Evolutionary conservation across 2,888 invertebrate genomes (phyloP), one percentile per base, ranked within the genome.

Genomic region (Gortyna flavago): DNA sequence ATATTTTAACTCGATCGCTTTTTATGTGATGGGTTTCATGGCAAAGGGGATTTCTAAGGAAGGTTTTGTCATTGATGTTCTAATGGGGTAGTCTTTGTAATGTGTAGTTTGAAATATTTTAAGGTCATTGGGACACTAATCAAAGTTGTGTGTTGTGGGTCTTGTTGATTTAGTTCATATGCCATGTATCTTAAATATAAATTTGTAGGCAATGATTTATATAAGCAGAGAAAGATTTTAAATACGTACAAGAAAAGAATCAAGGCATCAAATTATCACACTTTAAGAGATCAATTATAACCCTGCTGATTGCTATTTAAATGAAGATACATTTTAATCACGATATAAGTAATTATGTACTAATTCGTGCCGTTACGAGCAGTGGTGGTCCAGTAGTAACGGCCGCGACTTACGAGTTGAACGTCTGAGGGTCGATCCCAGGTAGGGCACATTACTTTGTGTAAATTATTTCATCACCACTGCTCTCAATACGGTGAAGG

Each of bases 1-100:
- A 79, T 74, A 79, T 75, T 77, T 77, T 76, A 74, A 77, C 71
- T 75, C 64, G 41, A 75, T 79, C 41, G 57, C 62, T 78, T 70
- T 67, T 59, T 32, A 70, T 67, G 25, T 75, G 69, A 48, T n/a
- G 32, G 66, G 74, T 78, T 61, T 51, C 54, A 65, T 62, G 41
- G n/a, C 59, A 1, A 51, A n/a, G 51, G 6, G 32, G 48, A 41
- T 72, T 64, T 62, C 57, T 57, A 1, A 25, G 11, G 6, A 69
- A 21, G 1, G n/a, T 16, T 57, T 32, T 35, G 5, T 11, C 41
- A 13, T 59, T 41, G 18, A 61, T 51, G 21, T 44, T 67, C 4
- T 25, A 25, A 44, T 66, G 2, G 11, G 25, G 32, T 21, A 13
- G 18, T 41, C 6, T 25, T 29, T 35, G 16, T 32, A n/a, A 41